These are phyloP conservation scores for Poeciliopsis gracilis DNA, from an alignment of 2,797 vertebrate species.

Conservation along the genomic window DNA sequence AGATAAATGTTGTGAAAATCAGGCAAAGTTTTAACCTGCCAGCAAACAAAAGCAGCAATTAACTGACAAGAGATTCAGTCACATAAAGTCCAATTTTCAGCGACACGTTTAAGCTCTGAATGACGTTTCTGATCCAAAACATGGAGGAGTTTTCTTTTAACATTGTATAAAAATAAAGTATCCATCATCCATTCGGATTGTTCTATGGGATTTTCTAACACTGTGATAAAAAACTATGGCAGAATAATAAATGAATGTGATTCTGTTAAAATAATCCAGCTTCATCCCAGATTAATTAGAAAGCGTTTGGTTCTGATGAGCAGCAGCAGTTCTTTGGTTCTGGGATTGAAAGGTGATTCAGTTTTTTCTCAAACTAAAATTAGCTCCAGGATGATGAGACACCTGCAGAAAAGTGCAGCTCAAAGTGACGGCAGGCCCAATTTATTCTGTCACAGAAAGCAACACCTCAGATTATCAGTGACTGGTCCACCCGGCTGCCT, in stretches of 20 bases:
- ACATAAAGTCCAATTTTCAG: neutral
- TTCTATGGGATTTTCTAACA: neutral
- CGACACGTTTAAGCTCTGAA: neutral
- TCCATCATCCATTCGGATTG: neutral
- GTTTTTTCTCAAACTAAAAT: neutral
- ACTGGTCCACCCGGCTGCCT: neutral
- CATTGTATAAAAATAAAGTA: neutral
- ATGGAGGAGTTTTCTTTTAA: neutral
- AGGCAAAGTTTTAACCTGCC: no score
- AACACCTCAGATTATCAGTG: conserved; percentile 30
- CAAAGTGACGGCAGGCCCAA: neutral
- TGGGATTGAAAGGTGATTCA: neutral
- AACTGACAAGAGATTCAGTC: neutral
- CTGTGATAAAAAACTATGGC: neutral
- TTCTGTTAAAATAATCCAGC: neutral
- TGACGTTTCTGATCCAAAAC: neutral
- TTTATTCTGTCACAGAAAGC: conserved; percentile 29
- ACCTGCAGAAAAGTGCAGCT: conserved; percentile 5
- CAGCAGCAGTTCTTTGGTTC: neutral
- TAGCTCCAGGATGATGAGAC: neutral
- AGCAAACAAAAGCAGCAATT: neutral
- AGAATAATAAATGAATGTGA: neutral
- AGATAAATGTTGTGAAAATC: no score
- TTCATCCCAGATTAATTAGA: neutral
- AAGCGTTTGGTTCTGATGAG: neutral